A percentile compares a stretch with the other conserved stretches of the same genome.
Conservation (phyloP, 2,888 invertebrate species). For the Polydrusus cervinus region DNA sequence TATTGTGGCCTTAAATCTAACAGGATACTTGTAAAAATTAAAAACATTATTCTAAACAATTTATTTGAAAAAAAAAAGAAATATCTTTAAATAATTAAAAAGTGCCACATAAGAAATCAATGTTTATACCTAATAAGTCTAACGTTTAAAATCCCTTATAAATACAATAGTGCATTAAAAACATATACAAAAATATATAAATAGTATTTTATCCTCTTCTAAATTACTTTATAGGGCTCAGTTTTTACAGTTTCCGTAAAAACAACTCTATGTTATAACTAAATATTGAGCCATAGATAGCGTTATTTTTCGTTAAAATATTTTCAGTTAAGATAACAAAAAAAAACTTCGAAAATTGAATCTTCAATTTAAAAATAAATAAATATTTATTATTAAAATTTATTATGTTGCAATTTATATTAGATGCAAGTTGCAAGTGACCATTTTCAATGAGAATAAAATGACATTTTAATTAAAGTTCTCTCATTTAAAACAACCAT, state of each 20-base stretch:
- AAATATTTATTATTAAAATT: too few species aligned
- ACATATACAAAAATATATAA: conserved; percentile 53
- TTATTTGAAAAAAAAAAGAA: conserved; percentile 22
- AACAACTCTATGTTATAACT: conserved; percentile 3
- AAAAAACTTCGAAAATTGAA: not conserved
- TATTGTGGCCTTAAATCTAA: too few species aligned
- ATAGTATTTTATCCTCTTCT: conserved; percentile 33
- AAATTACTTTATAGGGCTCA: not conserved
- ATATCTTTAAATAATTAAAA: conserved; percentile 33
- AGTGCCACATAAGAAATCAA: conserved; percentile 45
- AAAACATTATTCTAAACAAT: conserved; percentile 1
- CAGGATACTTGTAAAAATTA: too few species aligned
- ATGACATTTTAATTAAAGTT: too few species aligned
- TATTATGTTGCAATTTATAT: too few species aligned
- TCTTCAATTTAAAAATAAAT: too few species aligned
- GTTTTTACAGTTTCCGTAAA: not conserved
- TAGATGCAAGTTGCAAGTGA: too few species aligned
- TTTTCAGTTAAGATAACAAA: conserved; percentile 8
- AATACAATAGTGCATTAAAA: conserved; percentile 43
- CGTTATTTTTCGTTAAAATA: not conserved
- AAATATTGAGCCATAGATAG: not conserved
- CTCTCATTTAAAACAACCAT: too few species aligned
- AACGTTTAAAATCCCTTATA: conserved; percentile 45
- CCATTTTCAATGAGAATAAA: too few species aligned
- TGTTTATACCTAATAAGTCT: conserved; percentile 30